Base-by-base conservation (phyloP, 2,888 invertebrate genomes). In the Rhamnusium bicolor region DNA sequence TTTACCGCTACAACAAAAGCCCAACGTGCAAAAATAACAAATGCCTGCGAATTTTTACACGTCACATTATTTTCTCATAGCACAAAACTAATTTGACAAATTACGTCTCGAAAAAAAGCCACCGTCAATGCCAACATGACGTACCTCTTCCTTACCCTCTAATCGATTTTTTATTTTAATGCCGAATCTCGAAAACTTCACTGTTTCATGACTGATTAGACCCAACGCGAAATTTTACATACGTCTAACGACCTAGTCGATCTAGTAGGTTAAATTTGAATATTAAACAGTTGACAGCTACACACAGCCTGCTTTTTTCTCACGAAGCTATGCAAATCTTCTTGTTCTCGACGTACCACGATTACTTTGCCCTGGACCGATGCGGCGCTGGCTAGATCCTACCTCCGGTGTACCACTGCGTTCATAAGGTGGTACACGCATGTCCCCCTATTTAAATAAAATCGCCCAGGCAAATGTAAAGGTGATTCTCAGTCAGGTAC, bases 311-410 rank as follows among this genome's bases (percentile, higher is more conserved):
- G 81, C 83, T 84, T 85, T 84, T 85, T 85, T 85, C 85, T 85
- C 85, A 85, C 85, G 84, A 79, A 77, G 78, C 80, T 84, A 84
- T 84, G 84, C 84, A 84, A 84, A 84, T 84, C 69, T 69, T 69
- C 73, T 47, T 68, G 69, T 71, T 49, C 51, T 47, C 65, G 60
- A 69, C 74, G 63, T 75, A 77, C 76, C 79, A 78, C 70, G 62
- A 71, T 80, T 68, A 47, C 14, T 61, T 79, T 71, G 47, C 79
- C 53, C 21, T 67, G 67, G 21, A 16, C 7, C 29, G 16, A n/a
- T 21, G 65, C 47, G 29, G n/a, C 27, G 29, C 56, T 12, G 46
- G 1, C 24, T 46, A 18, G 53, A 61, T 19, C 29, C 27, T 21
- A 56, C 27, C 60, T 56, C 65, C 56, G 58, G 16, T 19, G 54